These are phyloP conservation scores for Drosophila paramelanica DNA, from an alignment of 2,888 invertebrate species.

Conservation along the genomic window DNA sequence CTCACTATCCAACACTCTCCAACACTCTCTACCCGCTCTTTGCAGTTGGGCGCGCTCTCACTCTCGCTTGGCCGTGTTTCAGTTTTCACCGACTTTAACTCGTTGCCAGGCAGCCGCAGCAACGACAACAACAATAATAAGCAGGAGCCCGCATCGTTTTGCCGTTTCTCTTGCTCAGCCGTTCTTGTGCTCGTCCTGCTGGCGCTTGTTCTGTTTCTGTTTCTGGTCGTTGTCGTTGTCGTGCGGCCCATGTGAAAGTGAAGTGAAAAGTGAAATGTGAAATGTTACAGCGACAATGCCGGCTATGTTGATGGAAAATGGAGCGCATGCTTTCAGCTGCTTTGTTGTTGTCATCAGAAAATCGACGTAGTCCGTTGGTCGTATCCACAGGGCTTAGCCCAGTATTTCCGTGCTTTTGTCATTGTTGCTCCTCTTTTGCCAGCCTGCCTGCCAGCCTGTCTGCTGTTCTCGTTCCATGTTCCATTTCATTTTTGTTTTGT, in stretches of 20 bases:
- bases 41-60: conserved; percentile 54
- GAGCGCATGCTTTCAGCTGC: conserved; percentile 53
- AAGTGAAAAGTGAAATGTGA: conserved; percentile 81
- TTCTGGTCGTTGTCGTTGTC: conserved; percentile 14
- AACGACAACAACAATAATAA: conserved; percentile 22
- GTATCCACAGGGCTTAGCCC: conserved; percentile 50
- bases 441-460: conserved; percentile 24
- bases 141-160: conserved; percentile 16
- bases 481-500: conserved; percentile 46
- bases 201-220: conserved; percentile 26
- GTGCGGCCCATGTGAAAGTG: conserved; percentile 79
- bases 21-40: conserved; percentile 36
- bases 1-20: conserved; percentile 25
- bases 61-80: conserved; percentile 77
- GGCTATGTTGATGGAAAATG: conserved; percentile 56
- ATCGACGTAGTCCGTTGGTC: conserved; percentile 24
- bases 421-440: conserved; percentile 6
- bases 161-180: conserved; percentile 43
- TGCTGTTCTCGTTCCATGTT: conserved; percentile 32
- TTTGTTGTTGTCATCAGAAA: conserved; percentile 50
- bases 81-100: conserved; percentile 79
- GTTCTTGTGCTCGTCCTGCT: conserved; percentile 54
- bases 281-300: conserved; percentile 77
- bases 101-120: conserved; percentile 67
- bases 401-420: conserved; percentile 59